Evolutionary conservation across 1,140 invertebrate genomes (phyloP), one percentile per base, ranked within the genome.

Genomic region (Acarapis woodi): DNA sequence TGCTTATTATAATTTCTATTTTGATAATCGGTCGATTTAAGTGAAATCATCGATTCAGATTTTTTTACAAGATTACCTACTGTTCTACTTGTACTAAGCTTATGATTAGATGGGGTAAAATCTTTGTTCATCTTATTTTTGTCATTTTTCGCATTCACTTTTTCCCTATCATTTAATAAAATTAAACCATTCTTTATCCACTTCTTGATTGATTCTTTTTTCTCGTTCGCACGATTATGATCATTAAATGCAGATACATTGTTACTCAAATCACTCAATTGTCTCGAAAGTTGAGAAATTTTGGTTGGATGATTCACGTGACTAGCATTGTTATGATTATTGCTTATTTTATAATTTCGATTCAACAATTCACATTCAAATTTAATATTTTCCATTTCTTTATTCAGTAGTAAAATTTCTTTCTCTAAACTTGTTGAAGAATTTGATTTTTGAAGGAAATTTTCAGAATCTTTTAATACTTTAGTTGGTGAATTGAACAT

Each of bases 371-470:
- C 55, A 46, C 62, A 64, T 45, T 65, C 59, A 21, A 62, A 45
- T 38, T 62, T 56, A 40, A 65, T 61, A 9, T 54, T 55, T 42
- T 60, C 55, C 59, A 65, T 65, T 47, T 65, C 62, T 42, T 53
- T 51, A 43, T 63, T 59, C 16, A 64, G 49, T 32, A 53, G 46
- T n/a, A 58, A 51, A 32, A 65, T 46, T 44, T 64, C 62, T 23
- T 49, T 43, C 32, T 65, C 62, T 20, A 64, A 49, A 41, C 54
- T 60, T 18, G 39, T 49, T n/a, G n/a, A n/a, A n/a, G n/a, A n/a
- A 29, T 55, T 51, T n/a, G 52, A 56, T 30, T 43, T 2, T 15
- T 32, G 12, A 2, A 2, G 16, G 2, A 15, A 2, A 4, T 16
- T 3, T 21, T 35, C n/a, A 8, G 12, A 15, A 16, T 24, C 1